Evolutionary conservation across 2,888 invertebrate genomes (phyloP).

Genomic region (Phalera bucephala): DNA sequence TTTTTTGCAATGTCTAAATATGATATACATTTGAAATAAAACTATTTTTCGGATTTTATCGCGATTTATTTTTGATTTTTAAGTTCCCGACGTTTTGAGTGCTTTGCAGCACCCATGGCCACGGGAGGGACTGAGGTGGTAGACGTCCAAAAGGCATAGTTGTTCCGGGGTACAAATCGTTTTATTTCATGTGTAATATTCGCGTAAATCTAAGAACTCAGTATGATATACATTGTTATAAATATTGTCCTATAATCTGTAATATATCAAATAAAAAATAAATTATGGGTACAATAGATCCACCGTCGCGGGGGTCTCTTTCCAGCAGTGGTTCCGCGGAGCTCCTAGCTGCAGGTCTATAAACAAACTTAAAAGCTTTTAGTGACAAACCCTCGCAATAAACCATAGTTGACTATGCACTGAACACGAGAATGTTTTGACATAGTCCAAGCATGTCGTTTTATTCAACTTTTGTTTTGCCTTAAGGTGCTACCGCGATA

Average conservation of each 20-base stretch:
- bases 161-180: neutral
- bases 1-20: too few relatives aligned
- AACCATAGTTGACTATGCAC: constrained; percentile 39
- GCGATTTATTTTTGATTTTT: too few relatives aligned
- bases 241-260: neutral
- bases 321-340: constrained; percentile 80
- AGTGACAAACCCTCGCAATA: constrained; percentile 38
- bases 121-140: too few relatives aligned
- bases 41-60: too few relatives aligned
- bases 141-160: neutral
- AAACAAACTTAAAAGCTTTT: constrained; percentile 57
- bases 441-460: constrained; percentile 44
- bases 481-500: too few relatives aligned
- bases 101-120: too few relatives aligned
- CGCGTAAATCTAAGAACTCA: too few relatives aligned
- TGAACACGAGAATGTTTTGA: constrained; percentile 37
- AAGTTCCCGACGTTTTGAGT: too few relatives aligned
- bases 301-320: constrained; percentile 83
- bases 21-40: too few relatives aligned
- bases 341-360: constrained; percentile 86
- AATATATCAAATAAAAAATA: constrained; percentile 27
- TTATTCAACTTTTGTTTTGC: constrained; percentile 19
- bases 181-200: too few relatives aligned
- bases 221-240: too few relatives aligned
- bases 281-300: constrained; percentile 66